Percentiles rank a stretch among this genome's conserved stretches.
phyloP scores from a whole-genome alignment of 2,797 vertebrate genomes.

The Gorsachius magnificus region DNA sequence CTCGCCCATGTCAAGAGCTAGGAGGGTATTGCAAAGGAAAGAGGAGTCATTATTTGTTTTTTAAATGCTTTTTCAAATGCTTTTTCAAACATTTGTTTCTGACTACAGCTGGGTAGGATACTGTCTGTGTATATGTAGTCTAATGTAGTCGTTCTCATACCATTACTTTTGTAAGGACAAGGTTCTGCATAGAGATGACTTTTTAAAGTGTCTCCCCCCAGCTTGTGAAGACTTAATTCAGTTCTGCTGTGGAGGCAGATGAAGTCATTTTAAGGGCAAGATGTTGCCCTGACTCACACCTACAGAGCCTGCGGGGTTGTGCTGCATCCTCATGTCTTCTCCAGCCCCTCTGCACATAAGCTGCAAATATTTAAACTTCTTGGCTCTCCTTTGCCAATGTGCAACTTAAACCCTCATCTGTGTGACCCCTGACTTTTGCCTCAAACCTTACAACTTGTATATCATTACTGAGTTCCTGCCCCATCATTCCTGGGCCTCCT shows the following conservation, averaged over 20 bases:
- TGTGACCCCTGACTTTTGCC: constrained; percentile 26
- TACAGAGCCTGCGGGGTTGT: background rate
- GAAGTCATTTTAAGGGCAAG: background rate
- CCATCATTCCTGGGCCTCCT: background rate
- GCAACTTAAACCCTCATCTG: background rate
- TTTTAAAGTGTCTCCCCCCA: background rate
- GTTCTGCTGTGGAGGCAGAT: background rate
- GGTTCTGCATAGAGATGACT: background rate
- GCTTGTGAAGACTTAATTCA: background rate
- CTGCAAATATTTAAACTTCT: background rate
- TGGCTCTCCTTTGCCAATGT: background rate
- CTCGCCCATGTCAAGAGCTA: background rate
- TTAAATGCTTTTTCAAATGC: background rate
- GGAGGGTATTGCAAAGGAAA: background rate
- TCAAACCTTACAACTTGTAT: constrained; percentile 1
- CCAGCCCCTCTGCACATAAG: background rate
- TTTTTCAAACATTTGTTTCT: background rate
- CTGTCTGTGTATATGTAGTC: background rate
- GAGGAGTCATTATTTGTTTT: background rate
- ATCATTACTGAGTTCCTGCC: constrained; percentile 13
- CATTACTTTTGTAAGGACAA: background rate
- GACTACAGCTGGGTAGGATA: background rate
- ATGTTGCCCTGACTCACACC: background rate
- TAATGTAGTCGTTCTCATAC: background rate
- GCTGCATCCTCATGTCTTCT: background rate